These are phyloP conservation scores for Acromyrmex charruanus DNA, from an alignment of 1,140 invertebrate genomes.

Conservation along the genomic window DNA sequence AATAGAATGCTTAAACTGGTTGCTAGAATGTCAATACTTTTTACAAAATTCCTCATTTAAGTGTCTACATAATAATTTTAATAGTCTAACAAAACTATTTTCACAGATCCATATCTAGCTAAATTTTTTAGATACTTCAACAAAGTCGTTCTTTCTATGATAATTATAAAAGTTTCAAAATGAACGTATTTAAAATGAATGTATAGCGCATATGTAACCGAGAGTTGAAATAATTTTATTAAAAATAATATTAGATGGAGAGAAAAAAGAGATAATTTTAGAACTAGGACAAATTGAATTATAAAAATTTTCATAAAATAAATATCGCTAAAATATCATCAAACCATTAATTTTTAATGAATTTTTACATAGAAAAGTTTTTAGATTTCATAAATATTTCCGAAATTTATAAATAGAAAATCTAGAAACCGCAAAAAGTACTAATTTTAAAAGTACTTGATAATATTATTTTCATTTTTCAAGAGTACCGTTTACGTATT, in stretches of 20 bases:
- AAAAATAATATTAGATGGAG: neutral
- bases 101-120: no score
- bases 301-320: neutral
- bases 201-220: no score
- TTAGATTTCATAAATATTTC: neutral
- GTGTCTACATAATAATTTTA: no score
- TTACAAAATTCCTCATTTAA: no score
- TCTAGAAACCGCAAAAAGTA: neutral
- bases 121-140: no score
- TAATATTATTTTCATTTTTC: neutral
- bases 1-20: no score
- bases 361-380: neutral
- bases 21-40: no score
- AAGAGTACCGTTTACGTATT: neutral
- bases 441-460: neutral
- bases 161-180: neutral
- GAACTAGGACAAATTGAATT: neutral
- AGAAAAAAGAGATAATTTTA: neutral
- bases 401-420: neutral
- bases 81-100: no score
- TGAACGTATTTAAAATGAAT: neutral
- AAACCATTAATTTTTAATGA: neutral
- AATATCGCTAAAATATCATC: neutral
- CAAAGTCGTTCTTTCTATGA: neutral
- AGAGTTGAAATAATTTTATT: neutral